These are phyloP conservation scores for Rhinolophus ferrumequinum DNA, from an alignment of 2,113 vertebrate genomes.

Conservation along the genomic window DNA sequence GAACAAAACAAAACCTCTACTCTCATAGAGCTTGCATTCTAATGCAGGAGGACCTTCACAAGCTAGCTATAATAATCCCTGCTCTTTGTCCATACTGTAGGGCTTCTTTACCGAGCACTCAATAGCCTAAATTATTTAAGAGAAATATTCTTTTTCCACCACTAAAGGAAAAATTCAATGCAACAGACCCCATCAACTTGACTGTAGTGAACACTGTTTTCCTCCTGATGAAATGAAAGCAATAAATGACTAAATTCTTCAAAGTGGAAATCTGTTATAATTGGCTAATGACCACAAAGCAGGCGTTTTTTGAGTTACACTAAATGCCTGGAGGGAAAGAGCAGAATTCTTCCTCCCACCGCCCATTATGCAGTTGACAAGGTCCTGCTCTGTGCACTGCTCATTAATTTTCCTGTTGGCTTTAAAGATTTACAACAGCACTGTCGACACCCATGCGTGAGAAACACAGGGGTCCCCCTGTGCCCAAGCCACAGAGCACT, in stretches of 20 bases:
- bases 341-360: constrained; percentile 64
- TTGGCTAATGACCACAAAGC: constrained; percentile 72
- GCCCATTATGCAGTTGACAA: constrained; percentile 74
- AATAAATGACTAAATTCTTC: constrained; percentile 48
- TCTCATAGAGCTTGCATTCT: neutral
- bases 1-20: neutral
- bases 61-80: neutral
- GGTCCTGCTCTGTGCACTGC: constrained; percentile 70
- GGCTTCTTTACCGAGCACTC: neutral
- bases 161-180: neutral
- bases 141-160: constrained; percentile 27
- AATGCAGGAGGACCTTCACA: neutral
- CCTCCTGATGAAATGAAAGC: constrained; percentile 59
- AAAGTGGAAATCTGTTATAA: constrained; percentile 59
- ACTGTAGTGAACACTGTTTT: neutral
- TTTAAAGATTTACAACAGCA: constrained; percentile 79
- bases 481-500: constrained; percentile 55
- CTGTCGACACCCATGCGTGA: constrained; percentile 73
- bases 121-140: neutral
- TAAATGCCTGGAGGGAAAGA: constrained; percentile 67
- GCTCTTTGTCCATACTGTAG: neutral
- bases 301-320: constrained; percentile 49
- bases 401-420: constrained; percentile 78
- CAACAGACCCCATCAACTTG: fast-evolving
- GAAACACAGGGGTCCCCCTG: constrained; percentile 77